Base-by-base conservation (phyloP, 2,888 invertebrate genomes). In the Diplazon laetatorius region DNA sequence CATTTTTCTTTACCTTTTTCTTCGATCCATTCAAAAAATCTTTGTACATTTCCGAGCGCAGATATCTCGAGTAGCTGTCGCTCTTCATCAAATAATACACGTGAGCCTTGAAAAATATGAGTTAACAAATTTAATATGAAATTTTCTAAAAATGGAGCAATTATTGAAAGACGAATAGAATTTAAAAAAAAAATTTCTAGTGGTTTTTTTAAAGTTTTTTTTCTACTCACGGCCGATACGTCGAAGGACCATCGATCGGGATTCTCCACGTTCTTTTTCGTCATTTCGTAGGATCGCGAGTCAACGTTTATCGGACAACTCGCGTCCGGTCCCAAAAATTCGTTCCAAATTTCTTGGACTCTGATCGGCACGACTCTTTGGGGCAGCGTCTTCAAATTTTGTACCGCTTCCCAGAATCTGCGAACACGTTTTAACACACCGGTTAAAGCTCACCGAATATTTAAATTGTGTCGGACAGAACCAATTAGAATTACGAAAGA, bases 61-160 rank as follows among this genome's bases (percentile, higher is more conserved):
- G 93, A 91, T 99, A 99, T 85, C 99, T 94, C 69, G 98, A 98
- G 91, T 99, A 99, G 89, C 98, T 98, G 92, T 99, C 99, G 83
- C 97, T 98, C 91, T 99, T 99, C 99, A 99, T 99, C 85, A 99
- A 93, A 89, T 99, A 98, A 92, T 99, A 99, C 44, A 99, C 99
- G 92, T 99, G 99, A 6, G 98, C 97, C 98, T 98, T 93, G 10
- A 92, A 89, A 69, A 84, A 25, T 76, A 75, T 55, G 8, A 12
- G 30, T 30, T 55, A 16, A 9, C 3, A 8, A 30, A 16, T 22
- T 14, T 1, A 52, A n/a, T 55, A 14, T 16, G 14, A 55, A 30
- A 16, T n/a, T 14, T 9, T 0, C 6, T 2, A 18, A 20, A 16
- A 30, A 30, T n/a, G n/a, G n/a, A n/a, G n/a, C n/a, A 5, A 30